Evolutionary conservation across 2,888 invertebrate species (phyloP).

Genomic region (Acrobasis consociella): DNA sequence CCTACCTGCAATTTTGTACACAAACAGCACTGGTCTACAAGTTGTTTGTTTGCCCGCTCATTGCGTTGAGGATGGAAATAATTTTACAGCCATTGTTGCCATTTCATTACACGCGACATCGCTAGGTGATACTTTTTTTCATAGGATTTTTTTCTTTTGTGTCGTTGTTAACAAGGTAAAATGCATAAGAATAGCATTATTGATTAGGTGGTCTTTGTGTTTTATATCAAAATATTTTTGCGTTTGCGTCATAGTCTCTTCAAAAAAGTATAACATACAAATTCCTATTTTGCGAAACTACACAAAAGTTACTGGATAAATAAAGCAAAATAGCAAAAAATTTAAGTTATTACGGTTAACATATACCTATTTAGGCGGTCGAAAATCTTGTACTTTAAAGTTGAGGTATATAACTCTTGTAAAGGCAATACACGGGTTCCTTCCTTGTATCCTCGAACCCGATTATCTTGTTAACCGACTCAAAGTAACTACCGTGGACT

Average conservation of each 20-base stretch:
- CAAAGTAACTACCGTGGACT: constrained; percentile 13
- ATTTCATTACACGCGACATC: constrained; percentile 2
- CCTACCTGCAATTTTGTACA: constrained; percentile 51
- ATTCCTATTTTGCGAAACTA: too few species aligned
- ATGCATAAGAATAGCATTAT: background rate
- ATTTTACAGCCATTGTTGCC: constrained; percentile 22
- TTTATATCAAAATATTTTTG: too few species aligned
- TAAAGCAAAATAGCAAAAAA: too few species aligned
- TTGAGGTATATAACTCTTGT: background rate
- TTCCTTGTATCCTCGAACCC: background rate
- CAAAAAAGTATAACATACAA: too few species aligned
- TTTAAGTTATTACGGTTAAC: too few species aligned
- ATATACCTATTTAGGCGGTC: too few species aligned
- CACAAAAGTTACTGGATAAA: too few species aligned
- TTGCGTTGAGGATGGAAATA: constrained; percentile 12
- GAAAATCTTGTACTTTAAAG: background rate
- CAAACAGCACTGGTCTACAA: constrained; percentile 39
- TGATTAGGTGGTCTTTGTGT: too few species aligned
- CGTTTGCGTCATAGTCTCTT: too few species aligned
- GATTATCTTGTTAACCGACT: constrained; percentile 13
- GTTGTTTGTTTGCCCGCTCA: constrained; percentile 17
- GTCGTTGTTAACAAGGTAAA: background rate
- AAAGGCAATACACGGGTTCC: constrained; percentile 1
- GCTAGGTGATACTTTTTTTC: background rate
- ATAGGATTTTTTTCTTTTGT: background rate